Percentiles rank a stretch among this genome's conserved stretches.
Evolutionary conservation across 2,797 vertebrate species (phyloP).

Genomic region (Myotis planiceps): DNA sequence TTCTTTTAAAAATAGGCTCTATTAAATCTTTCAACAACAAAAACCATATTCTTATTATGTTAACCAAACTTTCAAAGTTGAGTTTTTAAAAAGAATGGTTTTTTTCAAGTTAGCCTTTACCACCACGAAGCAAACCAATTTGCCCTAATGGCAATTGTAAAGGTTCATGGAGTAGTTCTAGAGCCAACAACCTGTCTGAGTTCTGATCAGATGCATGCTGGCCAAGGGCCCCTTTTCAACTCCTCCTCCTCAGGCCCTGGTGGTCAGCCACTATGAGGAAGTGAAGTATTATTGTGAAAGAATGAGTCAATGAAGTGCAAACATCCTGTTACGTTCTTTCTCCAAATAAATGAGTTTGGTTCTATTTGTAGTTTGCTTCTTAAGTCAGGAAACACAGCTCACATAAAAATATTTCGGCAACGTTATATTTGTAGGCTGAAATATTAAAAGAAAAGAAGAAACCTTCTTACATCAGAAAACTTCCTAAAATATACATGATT

Average conservation of each 20-base stretch:
- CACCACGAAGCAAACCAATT: neutral
- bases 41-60: neutral
- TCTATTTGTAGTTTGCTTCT: conserved; percentile 42
- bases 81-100: neutral
- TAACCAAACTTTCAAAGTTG: neutral
- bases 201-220: neutral
- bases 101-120: neutral
- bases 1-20: conserved; percentile 17
- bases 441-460: conserved; percentile 9
- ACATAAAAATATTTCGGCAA: neutral
- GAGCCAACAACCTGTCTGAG: neutral
- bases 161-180: neutral
- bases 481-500: neutral
- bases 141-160: neutral
- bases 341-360: conserved; percentile 35
- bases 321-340: neutral
- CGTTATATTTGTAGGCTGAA: neutral
- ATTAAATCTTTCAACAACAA: conserved; percentile 37
- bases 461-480: neutral
- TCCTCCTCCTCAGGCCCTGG: neutral
- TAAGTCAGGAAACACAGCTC: conserved; percentile 3
- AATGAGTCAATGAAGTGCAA: neutral
- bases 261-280: neutral
- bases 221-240: neutral
- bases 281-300: conserved; percentile 3